A percentile compares a stretch with the other conserved stretches of the same genome.
Conservation (phyloP, 2,888 invertebrate species). For the Globia sparganii region DNA sequence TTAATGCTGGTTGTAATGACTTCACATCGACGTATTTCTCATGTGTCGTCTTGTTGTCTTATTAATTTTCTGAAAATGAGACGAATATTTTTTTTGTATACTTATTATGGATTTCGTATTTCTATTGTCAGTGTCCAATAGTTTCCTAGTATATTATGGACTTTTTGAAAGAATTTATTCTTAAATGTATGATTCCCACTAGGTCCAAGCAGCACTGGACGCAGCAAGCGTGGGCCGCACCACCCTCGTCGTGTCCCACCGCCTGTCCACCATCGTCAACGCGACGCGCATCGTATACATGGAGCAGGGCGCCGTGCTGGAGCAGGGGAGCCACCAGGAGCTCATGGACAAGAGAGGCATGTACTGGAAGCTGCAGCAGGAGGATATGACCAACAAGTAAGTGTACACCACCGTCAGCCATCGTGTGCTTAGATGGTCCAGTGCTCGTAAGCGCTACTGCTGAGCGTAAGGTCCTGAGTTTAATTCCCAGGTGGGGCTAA, state of each 20-base stretch:
- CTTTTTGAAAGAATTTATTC: background rate
- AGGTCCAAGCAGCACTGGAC: conserved; percentile 91
- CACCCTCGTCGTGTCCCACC: conserved; percentile 93
- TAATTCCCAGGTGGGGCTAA: too few relatives aligned
- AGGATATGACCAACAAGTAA: conserved; percentile 88
- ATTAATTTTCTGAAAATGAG: background rate
- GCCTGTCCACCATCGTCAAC: conserved; percentile 92
- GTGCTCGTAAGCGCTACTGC: too few relatives aligned
- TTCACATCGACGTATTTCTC: background rate
- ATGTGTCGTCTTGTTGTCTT: background rate
- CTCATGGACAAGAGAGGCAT: conserved; percentile 91
- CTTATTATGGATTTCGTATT: background rate
- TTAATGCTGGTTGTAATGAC: background rate
- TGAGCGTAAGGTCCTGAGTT: too few relatives aligned
- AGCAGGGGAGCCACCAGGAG: conserved; percentile 93
- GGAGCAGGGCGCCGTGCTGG: conserved; percentile 92
- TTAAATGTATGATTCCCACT: background rate
- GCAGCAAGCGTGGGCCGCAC: conserved; percentile 93
- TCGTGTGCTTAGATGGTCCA: too few relatives aligned
- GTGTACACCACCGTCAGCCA: conserved; percentile 17
- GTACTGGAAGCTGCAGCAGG: conserved; percentile 92
- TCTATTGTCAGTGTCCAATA: background rate
- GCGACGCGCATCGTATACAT: conserved; percentile 93
- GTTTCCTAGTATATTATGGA: background rate
- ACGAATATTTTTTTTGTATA: background rate